A percentile compares a stretch with the other conserved stretches of the same genome.
These are phyloP conservation scores for Falcunculus frontatus DNA, from an alignment of 2,113 vertebrate species.

Conservation along the genomic window DNA sequence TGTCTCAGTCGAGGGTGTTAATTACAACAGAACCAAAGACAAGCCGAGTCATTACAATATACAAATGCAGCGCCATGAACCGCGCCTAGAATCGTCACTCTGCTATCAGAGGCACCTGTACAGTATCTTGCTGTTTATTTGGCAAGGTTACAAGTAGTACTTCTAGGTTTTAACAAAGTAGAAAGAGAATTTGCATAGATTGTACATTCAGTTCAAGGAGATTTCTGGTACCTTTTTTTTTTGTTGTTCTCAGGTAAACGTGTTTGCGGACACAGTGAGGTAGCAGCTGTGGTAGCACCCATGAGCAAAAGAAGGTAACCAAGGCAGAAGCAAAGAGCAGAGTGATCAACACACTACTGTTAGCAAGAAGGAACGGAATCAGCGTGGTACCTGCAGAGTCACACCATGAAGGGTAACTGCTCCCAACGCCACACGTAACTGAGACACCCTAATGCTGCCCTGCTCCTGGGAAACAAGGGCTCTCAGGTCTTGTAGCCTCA, in stretches of 20 bases:
- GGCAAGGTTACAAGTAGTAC: slow-evolving; percentile 69
- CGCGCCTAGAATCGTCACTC: slow-evolving; percentile 64
- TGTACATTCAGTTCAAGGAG: slow-evolving; percentile 75
- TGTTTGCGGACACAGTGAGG: slow-evolving; percentile 76
- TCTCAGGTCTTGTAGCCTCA: background rate
- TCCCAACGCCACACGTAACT: background rate
- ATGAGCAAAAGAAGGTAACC: slow-evolving; percentile 68
- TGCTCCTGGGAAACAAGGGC: background rate
- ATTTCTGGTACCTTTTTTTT: slow-evolving; percentile 47
- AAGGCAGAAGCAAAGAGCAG: slow-evolving; percentile 61
- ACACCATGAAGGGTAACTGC: background rate
- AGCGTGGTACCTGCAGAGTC: background rate
- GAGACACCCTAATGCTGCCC: background rate
- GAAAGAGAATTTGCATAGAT: slow-evolving; percentile 80
- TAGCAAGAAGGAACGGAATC: background rate
- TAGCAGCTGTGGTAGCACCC: slow-evolving; percentile 78
- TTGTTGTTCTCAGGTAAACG: slow-evolving; percentile 63
- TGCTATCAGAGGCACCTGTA: slow-evolving; percentile 72
- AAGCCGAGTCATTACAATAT: slow-evolving; percentile 45
- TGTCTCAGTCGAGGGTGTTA: slow-evolving; percentile 19
- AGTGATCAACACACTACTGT: background rate
- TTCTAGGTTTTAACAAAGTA: slow-evolving; percentile 57
- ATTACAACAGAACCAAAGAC: slow-evolving; percentile 68
- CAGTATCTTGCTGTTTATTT: slow-evolving; percentile 71
- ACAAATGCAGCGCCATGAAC: slow-evolving; percentile 65